Conservation (phyloP, 2,113 vertebrate species). For the Mirza zaza region DNA sequence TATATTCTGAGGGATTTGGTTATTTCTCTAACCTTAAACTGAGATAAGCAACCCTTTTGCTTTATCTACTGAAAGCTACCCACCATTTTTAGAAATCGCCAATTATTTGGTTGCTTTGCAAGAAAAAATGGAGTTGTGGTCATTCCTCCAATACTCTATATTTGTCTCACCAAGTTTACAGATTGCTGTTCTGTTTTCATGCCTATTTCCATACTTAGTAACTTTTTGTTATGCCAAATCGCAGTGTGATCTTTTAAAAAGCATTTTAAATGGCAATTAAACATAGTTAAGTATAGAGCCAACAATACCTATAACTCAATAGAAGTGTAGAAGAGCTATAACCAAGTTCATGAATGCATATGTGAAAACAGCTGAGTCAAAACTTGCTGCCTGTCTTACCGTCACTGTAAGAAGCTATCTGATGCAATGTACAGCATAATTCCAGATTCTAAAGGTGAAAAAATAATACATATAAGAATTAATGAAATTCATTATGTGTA, state of each 20-base stretch:
- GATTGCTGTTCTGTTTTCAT: not conserved
- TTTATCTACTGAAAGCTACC: not conserved
- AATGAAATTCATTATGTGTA: not conserved
- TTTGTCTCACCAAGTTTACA: slow-evolving; percentile 8
- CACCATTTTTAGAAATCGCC: not conserved
- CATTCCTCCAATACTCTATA: not conserved
- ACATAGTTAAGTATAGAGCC: not conserved
- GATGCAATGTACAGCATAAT: not conserved
- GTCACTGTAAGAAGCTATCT: not conserved
- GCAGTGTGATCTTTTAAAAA: slow-evolving; percentile 19
- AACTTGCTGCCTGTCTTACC: not conserved
- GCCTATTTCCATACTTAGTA: not conserved
- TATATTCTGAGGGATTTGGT: not conserved
- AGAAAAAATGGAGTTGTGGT: not conserved
- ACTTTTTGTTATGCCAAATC: slow-evolving; percentile 5
- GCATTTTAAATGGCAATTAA: slow-evolving; percentile 37
- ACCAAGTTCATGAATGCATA: not conserved
- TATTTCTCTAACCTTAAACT: not conserved
- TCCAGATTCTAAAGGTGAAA: not conserved
- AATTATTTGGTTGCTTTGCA: not conserved
- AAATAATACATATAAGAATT: not conserved
- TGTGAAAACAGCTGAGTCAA: slow-evolving; percentile 49
- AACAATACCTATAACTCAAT: not conserved
- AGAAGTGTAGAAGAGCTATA: not conserved
- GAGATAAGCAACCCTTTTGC: not conserved